Evolutionary conservation across 2,113 vertebrate genomes (phyloP), one percentile per base, ranked within the genome.

Genomic region (Thryonomys swinderianus): DNA sequence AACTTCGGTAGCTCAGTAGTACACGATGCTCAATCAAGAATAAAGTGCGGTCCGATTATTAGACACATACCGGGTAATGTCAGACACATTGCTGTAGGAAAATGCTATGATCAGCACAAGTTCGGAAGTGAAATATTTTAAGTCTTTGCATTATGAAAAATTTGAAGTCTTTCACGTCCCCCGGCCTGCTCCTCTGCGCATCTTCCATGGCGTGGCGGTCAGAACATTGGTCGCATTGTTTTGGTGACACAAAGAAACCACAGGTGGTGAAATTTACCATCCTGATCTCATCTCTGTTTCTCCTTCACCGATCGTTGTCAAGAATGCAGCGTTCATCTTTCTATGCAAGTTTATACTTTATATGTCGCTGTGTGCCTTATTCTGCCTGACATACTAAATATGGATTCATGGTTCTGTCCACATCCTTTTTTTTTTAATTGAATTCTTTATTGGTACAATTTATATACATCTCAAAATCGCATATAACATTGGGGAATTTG

Each of bases 121-220:
- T 90, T 89, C 91, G 14, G 53, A 95, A 93, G 89, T 74, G 59
- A 32, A 13, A 30, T 61, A 64, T 88, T 85, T 83, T 7, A 73
- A n/a, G 4, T 71, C 20, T 21, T 80, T 66, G n/a, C 7, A 55
- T 76, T 79, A 92, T 64, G 34, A 90, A 61, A 94, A 64, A 40
- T 71, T 37, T 85, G 53, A 80, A 9, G 25, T 55, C 27, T 66
- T 45, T 90, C 34, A 18, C 20, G 16, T 71, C 9, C 69, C 37
- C 20, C 37, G 12, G 4, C 1, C 21, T 40, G 67, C 37, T 71
- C 20, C 69, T 40, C 3, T 17, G n/a, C 0, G 32, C n/a, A 88
- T 53, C 13, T 66, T 91, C 12, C 2, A n/a, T 89, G 10, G 14
- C 61, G 93, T 89, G 25, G 34, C 10, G 55, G 32, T 86, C 27